Conservation (phyloP, 2,113 vertebrate species). For the Misgurnus anguillicaudatus region DNA sequence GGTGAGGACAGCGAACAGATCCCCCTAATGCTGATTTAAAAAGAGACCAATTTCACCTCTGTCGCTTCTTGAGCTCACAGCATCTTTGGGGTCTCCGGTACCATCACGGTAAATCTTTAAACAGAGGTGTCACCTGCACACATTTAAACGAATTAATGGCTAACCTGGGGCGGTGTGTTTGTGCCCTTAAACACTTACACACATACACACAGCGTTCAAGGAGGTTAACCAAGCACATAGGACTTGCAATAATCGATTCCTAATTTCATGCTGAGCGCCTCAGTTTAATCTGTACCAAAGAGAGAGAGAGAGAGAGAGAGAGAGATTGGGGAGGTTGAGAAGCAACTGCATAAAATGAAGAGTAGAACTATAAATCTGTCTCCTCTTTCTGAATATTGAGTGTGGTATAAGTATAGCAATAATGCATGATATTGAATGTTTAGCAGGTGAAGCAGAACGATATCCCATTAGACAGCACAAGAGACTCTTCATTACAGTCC, state of each 20-base stretch:
- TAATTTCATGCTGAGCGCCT: constrained; percentile 79
- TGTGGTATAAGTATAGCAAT: constrained; percentile 6
- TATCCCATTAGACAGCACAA: constrained; percentile 39
- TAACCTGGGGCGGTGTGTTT: constrained; percentile 14
- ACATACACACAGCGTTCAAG: constrained; percentile 58
- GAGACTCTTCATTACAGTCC: constrained; percentile 38
- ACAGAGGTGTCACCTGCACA: constrained; percentile 66
- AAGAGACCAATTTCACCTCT: constrained; percentile 31
- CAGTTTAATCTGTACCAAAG: constrained; percentile 67
- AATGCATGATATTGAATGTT: constrained; percentile 36
- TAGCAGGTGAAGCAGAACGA: constrained; percentile 37
- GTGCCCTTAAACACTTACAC: constrained; percentile 20
- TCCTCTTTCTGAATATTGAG: constrained; percentile 16
- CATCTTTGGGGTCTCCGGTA: constrained; percentile 50
- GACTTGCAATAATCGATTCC: constrained; percentile 77
- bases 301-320: not conserved
- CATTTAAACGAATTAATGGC: constrained; percentile 67
- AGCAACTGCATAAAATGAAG: constrained; percentile 11
- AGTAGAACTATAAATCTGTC: constrained; percentile 31
- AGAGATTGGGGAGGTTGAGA: constrained; percentile 6
- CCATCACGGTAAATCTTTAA: constrained; percentile 67
- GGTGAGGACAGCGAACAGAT: constrained; percentile 1
- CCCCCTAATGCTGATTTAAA: constrained; percentile 38
- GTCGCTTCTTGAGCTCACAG: constrained; percentile 25
- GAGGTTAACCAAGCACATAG: constrained; percentile 72